Evolutionary conservation across 1,140 invertebrate genomes (phyloP), one percentile per base, ranked within the genome.

Genomic region (Lordiphosa clarofinis): DNA sequence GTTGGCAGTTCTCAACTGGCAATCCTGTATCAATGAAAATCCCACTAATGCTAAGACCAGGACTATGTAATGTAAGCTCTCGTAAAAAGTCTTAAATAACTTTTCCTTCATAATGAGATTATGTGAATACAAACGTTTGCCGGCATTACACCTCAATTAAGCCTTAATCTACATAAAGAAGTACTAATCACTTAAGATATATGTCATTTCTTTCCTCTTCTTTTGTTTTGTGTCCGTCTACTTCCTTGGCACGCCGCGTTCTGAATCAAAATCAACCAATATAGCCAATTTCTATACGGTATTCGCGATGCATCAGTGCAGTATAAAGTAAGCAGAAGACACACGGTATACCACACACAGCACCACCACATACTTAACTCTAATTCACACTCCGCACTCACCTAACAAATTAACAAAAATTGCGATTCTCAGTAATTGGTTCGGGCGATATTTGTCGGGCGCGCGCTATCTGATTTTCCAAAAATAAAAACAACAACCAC

Each of bases 181-280:
- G 63, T 67, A 52, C 55, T 67, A 67, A 59, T 67, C 59, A 67
- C 59, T 58, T 21, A 47, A 54, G 42, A 69, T 69, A 1, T 15
- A 69, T 68, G 46, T 60, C 43, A 44, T 57, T 67, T 67, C 46
- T 68, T 67, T 67, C 56, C 63, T 66, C 66, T 67, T 56, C 55
- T 68, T 60, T 64, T 64, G 49, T 64, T 64, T 67, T 67, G 64
- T 52, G 67, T 58, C 66, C 15, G 62, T 67, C 64, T 67, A 42
- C 52, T 42, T 48, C 64, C 36, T 67, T 52, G 10, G 15, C 9
- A 58, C 28, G 57, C 55, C 21, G 10, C 35, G 15, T 47, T n/a
- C 13, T 28, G 24, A 56, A 28, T 47, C 37, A 24, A 54, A 15
- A 54, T 56, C 49, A 65, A 64, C 43, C 31, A 46, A 46, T 46